These are phyloP conservation scores for Hucho hucho DNA, from an alignment of 2,113 vertebrate species.

Conservation along the genomic window DNA sequence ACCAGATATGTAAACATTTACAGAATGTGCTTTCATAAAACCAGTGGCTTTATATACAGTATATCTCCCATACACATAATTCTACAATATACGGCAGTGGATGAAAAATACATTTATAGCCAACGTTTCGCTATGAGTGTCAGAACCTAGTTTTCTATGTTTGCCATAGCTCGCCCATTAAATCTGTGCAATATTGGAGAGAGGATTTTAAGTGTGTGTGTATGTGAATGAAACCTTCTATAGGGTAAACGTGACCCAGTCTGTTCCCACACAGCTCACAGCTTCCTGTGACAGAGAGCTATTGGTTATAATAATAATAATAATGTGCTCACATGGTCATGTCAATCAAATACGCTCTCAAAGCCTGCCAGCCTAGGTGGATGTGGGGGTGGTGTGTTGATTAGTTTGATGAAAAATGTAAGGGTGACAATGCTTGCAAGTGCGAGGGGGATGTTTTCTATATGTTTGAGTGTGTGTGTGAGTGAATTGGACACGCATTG, in stretches of 20 bases:
- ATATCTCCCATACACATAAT: not conserved
- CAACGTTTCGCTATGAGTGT: too few species aligned
- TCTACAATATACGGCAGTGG: not conserved
- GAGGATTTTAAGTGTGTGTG: slow-evolving; percentile 23
- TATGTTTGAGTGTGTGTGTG: slow-evolving; percentile 3
- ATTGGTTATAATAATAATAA: not conserved
- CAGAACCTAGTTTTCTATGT: not conserved
- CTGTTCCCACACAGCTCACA: slow-evolving; percentile 11
- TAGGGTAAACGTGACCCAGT: not conserved
- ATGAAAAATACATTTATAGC: not conserved
- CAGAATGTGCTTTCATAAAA: not conserved
- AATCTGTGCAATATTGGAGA: slow-evolving; percentile 28
- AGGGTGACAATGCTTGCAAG: not conserved
- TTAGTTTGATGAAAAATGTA: too few species aligned
- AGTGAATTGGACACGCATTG: not conserved
- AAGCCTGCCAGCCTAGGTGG: too few species aligned
- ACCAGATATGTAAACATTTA: too few species aligned
- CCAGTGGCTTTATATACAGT: not conserved
- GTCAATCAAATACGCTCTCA: too few species aligned
- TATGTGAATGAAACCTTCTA: not conserved
- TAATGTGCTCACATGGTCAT: too few species aligned
- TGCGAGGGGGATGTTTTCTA: not conserved
- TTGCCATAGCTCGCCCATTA: slow-evolving; percentile 18
- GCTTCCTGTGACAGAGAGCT: not conserved
- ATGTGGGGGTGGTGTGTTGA: too few species aligned